Conservation (phyloP, 2,888 invertebrate genomes). For the Spisula solida region DNA sequence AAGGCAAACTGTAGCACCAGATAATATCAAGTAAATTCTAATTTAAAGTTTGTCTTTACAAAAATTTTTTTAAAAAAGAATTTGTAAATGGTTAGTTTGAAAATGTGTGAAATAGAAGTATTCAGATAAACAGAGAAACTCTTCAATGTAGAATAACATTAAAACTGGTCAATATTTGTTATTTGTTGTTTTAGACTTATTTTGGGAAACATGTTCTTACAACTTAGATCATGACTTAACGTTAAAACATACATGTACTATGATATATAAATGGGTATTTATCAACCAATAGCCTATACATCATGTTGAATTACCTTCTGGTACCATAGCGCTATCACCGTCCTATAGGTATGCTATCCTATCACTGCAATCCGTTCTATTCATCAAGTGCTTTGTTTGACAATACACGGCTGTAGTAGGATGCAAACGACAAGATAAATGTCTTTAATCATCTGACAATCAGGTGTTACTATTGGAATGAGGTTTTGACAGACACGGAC, state of each 20-base stretch:
- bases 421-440: neutral
- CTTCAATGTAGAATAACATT: too few relatives aligned
- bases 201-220: too few relatives aligned
- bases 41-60: too few relatives aligned
- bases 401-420: conserved; percentile 6
- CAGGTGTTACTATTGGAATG: neutral
- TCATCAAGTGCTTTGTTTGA: conserved; percentile 11
- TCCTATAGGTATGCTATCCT: neutral
- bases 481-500: neutral
- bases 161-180: too few relatives aligned
- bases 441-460: neutral
- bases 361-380: conserved; percentile 6
- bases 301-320: neutral
- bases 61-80: too few relatives aligned
- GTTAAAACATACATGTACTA: neutral
- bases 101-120: too few relatives aligned
- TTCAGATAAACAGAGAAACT: too few relatives aligned
- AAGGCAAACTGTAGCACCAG: too few relatives aligned
- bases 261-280: neutral
- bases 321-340: neutral
- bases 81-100: too few relatives aligned
- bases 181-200: too few relatives aligned
- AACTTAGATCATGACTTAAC: neutral
- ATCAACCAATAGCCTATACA: neutral
- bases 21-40: too few relatives aligned